Evolutionary conservation across 2,888 invertebrate species (phyloP).

Genomic region (Pyrocoelia pectoralis): DNA sequence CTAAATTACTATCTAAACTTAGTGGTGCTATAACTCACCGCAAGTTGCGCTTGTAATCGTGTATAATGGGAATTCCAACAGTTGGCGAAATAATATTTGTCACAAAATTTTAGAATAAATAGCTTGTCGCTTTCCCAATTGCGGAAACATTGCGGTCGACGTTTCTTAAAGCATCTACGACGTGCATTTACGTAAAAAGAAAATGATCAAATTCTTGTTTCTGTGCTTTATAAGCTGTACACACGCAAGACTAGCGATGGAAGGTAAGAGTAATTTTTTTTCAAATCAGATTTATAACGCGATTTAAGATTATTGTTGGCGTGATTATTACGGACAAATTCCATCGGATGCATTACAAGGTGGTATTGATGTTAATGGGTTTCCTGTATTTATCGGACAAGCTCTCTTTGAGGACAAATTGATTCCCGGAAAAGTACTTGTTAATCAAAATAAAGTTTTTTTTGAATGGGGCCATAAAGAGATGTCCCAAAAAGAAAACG

Average conservation of each 20-base stretch:
- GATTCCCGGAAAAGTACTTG: background rate
- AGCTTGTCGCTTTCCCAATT: background rate
- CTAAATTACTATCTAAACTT: conserved; percentile 1
- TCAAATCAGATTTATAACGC: too few relatives aligned
- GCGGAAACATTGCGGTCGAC: background rate
- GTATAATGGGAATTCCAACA: background rate
- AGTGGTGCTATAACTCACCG: background rate
- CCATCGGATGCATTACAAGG: conserved; percentile 3
- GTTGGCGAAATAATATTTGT: background rate
- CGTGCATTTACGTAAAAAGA: too few relatives aligned
- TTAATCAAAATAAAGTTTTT: background rate
- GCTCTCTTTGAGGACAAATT: background rate
- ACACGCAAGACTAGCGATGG: too few relatives aligned
- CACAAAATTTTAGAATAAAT: background rate
- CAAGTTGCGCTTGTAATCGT: background rate
- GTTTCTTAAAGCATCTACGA: background rate
- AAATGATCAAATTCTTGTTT: background rate
- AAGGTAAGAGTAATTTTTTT: too few relatives aligned
- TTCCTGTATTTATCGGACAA: background rate
- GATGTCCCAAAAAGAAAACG: background rate
- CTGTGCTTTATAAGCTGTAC: too few relatives aligned
- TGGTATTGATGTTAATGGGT: background rate
- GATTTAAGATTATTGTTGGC: conserved; percentile 4
- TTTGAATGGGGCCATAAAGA: background rate
- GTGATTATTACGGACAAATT: background rate